Evolutionary conservation across 2,113 vertebrate genomes (phyloP).

Genomic region (Pedionomus torquatus): DNA sequence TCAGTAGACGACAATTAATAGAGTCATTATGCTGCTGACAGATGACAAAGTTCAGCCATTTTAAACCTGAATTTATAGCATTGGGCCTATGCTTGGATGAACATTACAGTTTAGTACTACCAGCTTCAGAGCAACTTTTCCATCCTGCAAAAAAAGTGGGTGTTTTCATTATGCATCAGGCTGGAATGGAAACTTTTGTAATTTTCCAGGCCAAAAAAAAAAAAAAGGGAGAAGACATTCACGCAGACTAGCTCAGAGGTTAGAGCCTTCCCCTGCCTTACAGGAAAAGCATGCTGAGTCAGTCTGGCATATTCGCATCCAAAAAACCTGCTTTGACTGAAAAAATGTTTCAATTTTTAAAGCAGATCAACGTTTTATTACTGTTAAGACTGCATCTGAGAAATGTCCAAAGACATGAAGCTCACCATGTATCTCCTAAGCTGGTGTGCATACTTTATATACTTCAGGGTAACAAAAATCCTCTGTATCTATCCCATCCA

Average conservation of each 20-base stretch:
- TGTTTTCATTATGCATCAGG: constrained; percentile 2
- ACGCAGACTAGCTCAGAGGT: background rate
- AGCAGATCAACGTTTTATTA: constrained; percentile 1
- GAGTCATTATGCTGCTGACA: background rate
- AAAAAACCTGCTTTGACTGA: background rate
- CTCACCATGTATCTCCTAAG: constrained; percentile 55
- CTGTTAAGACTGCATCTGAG: constrained; percentile 13
- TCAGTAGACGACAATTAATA: constrained; percentile 6
- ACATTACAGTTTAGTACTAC: background rate
- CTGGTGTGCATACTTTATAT: constrained; percentile 55
- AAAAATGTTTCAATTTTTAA: constrained; percentile 1
- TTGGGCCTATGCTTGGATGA: background rate
- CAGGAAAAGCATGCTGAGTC: background rate
- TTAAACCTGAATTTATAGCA: constrained; percentile 12
- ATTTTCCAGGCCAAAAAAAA: background rate
- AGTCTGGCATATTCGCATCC: background rate
- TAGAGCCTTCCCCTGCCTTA: background rate
- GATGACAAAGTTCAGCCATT: constrained; percentile 4
- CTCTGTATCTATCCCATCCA: constrained; percentile 28
- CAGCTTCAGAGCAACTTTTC: background rate
- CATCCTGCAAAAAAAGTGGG: background rate
- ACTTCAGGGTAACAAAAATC: constrained; percentile 56
- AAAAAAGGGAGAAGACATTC: background rate
- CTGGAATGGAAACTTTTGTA: background rate
- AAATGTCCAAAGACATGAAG: constrained; percentile 58